Evolutionary conservation across 2,797 vertebrate genomes (phyloP), one percentile per base, ranked within the genome.

Genomic region (Enteromius anoplus): DNA sequence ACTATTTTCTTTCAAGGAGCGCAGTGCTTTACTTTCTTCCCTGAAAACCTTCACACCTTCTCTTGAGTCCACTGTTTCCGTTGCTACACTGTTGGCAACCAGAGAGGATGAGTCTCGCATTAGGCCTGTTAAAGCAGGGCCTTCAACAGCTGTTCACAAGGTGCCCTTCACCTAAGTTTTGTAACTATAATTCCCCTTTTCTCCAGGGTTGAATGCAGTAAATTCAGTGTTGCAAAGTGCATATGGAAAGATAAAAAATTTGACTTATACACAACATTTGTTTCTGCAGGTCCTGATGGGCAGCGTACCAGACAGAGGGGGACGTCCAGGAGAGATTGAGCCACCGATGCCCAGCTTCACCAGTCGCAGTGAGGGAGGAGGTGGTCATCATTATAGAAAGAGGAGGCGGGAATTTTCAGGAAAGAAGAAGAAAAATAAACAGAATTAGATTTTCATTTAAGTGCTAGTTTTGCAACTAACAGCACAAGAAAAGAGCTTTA

Each of bases 271-370:
- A 14, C 75, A 21, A 34, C 9, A 10, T 45, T 21, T 40, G 12
- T 73, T 69, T 79, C 19, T 29, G 11, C 87, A 97, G 97, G 91
- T 89, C 10, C 83, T 95, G 45, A 97, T 97, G 96, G 96, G 96
- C 40, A 86, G 84, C 0, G 95, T 98, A 8, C 96, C 97, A 1
- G 96, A 97, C 91, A 93, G 96, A 85, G 96, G 97, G 40, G 96
- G 97, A 3, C 93, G 96, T 5, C 96, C 96, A 0, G 92, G 93
- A 64, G 96, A 97, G 89, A 93, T 98, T 1, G 97, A 97, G 86
- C 90, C 94, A 0, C 96, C 96, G 0, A 97, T 97, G 96, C 96
- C 96, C 9, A 12, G 0, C 0, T 97, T 96, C 95, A 89, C 88
- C 81, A 91, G 88, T 34, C 89, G 94, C 47, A 93, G 92, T 81